Conservation (phyloP, 2,113 vertebrate genomes). For the Sterrhoptilus dennistouni region DNA sequence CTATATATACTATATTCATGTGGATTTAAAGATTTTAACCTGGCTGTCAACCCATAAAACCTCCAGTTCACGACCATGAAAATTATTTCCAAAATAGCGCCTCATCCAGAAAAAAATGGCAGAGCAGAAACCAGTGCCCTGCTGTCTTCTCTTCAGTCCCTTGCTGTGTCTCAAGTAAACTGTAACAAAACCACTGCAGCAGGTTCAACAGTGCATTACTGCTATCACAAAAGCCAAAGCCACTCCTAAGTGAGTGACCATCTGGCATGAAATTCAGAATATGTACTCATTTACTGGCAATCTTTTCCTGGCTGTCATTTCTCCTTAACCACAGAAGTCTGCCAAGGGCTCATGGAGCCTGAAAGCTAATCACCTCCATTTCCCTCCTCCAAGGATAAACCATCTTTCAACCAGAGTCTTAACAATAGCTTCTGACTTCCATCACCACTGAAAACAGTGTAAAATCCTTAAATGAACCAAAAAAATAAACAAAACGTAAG, state of each 20-base stretch:
- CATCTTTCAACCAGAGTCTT: neutral
- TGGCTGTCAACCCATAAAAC: neutral
- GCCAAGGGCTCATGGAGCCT: neutral
- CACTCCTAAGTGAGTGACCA: neutral
- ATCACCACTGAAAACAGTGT: neutral
- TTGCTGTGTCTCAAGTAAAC: neutral
- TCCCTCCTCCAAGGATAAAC: neutral
- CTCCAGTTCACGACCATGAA: neutral
- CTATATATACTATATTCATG: no score
- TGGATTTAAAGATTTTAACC: neutral
- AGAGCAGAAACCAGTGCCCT: neutral
- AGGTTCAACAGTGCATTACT: neutral
- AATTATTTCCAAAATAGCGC: neutral
- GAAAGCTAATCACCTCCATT: neutral
- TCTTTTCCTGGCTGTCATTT: neutral
- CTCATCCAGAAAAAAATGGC: neutral
- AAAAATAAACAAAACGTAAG: neutral
- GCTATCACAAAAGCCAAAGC: neutral
- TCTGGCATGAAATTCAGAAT: neutral
- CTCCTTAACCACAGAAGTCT: neutral
- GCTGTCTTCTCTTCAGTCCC: neutral
- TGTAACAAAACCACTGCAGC: neutral
- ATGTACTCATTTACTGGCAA: neutral
- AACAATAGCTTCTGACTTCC: neutral
- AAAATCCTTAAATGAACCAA: neutral